These are phyloP conservation scores for Lampropteryx suffumata DNA, from an alignment of 2,888 invertebrate species.

Conservation along the genomic window DNA sequence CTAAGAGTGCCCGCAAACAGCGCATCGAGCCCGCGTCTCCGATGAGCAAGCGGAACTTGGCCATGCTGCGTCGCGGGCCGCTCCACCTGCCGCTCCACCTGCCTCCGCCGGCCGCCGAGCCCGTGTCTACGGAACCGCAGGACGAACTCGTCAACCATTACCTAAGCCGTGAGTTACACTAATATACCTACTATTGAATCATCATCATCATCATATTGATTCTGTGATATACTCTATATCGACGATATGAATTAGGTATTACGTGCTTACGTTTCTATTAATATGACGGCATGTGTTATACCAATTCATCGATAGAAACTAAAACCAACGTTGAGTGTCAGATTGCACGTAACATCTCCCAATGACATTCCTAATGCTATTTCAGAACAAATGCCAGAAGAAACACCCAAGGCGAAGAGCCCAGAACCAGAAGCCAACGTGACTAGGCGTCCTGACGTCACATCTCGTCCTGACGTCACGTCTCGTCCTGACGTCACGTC, in stretches of 20 bases:
- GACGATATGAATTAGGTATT: no score
- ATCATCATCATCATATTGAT: no score
- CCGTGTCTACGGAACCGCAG: constrained; percentile 32
- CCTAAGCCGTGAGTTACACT: constrained; percentile 65
- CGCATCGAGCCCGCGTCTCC: constrained; percentile 62
- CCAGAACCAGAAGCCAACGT: constrained; percentile 42
- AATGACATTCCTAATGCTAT: no score
- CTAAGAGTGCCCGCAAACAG: constrained; percentile 50
- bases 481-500: constrained; percentile 19
- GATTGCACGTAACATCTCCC: no score
- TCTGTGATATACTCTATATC: no score
- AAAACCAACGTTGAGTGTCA: no score
- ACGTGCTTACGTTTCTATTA: no score
- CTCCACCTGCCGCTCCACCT: constrained; percentile 63
- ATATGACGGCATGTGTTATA: no score
- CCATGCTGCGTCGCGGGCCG: constrained; percentile 68
- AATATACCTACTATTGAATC: no score
- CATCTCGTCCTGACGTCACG: constrained; percentile 4
- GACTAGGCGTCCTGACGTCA: constrained; percentile 17
- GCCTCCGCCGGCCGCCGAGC: constrained; percentile 43
- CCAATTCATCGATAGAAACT: no score
- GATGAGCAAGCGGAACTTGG: constrained; percentile 78
- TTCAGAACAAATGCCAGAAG: constrained; percentile 47
- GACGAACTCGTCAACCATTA: constrained; percentile 72
- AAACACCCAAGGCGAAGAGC: constrained; percentile 43